These are phyloP conservation scores for Chironomus tepperi DNA, from an alignment of 1,140 invertebrate species.

Conservation along the genomic window DNA sequence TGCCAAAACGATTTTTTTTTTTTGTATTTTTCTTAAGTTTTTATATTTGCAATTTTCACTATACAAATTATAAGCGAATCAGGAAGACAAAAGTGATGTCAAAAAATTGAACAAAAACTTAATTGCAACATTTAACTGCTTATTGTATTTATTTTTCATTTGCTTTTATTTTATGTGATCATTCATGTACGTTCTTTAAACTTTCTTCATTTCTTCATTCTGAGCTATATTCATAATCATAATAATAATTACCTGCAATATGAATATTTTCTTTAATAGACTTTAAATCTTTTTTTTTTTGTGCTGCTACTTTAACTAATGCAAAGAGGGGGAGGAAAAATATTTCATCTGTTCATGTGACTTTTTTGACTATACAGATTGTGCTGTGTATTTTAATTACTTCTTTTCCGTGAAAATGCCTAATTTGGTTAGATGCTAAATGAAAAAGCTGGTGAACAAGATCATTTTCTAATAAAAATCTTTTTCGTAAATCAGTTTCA, in stretches of 20 bases:
- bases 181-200: not conserved
- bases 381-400: not conserved
- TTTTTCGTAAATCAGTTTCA: too few species aligned
- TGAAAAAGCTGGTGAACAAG: too few species aligned
- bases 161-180: not conserved
- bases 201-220: not conserved
- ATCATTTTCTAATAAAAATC: too few species aligned
- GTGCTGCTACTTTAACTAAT: slow-evolving; percentile 22
- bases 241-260: not conserved
- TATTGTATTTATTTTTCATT: slow-evolving; percentile 23
- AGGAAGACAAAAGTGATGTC: slow-evolving; percentile 10
- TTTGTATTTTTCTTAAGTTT: not conserved
- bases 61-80: not conserved
- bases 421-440: too few species aligned
- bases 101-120: not conserved
- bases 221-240: not conserved
- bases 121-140: not conserved
- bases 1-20: not conserved
- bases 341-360: not conserved
- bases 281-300: not conserved
- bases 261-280: not conserved
- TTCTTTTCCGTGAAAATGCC: too few species aligned
- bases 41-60: not conserved
- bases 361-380: not conserved
- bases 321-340: not conserved